Percentiles rank a stretch among this genome's conserved stretches.
Evolutionary conservation across 2,888 invertebrate genomes (phyloP).

Genomic region (Blera fallax): DNA sequence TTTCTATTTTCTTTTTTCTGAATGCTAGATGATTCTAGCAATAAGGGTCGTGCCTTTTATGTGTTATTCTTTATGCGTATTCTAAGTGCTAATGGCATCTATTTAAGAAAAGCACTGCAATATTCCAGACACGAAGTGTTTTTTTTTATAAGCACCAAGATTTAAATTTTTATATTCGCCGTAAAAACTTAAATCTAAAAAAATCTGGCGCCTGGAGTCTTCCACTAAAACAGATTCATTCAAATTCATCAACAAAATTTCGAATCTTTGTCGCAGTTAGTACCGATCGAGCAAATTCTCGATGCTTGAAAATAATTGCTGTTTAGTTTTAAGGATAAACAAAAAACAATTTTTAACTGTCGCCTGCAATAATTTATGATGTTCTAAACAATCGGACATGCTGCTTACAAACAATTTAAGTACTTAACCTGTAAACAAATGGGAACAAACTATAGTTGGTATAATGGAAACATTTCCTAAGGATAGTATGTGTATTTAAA

Average conservation of each 20-base stretch:
- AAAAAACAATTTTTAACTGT: background rate
- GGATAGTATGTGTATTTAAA: background rate
- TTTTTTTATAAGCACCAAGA: too few relatives aligned
- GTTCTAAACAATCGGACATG: background rate
- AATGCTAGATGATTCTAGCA: too few relatives aligned
- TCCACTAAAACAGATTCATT: background rate
- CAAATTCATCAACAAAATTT: background rate
- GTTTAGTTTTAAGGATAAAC: background rate
- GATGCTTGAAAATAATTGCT: background rate
- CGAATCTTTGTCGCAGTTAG: background rate
- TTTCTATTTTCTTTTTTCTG: too few relatives aligned
- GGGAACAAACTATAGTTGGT: background rate
- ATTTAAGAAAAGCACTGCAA: too few relatives aligned
- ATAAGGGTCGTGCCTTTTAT: too few relatives aligned
- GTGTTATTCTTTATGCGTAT: too few relatives aligned
- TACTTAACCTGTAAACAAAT: background rate
- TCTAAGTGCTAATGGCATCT: too few relatives aligned
- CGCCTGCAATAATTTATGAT: background rate
- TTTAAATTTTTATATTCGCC: too few relatives aligned
- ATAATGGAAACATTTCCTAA: too few relatives aligned
- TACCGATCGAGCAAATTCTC: background rate
- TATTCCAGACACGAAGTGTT: too few relatives aligned
- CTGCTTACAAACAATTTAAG: background rate
- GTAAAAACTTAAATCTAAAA: too few relatives aligned
- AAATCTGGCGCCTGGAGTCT: background rate